Evolutionary conservation across 2,113 vertebrate species (phyloP).

Genomic region (Marmota flaviventris): DNA sequence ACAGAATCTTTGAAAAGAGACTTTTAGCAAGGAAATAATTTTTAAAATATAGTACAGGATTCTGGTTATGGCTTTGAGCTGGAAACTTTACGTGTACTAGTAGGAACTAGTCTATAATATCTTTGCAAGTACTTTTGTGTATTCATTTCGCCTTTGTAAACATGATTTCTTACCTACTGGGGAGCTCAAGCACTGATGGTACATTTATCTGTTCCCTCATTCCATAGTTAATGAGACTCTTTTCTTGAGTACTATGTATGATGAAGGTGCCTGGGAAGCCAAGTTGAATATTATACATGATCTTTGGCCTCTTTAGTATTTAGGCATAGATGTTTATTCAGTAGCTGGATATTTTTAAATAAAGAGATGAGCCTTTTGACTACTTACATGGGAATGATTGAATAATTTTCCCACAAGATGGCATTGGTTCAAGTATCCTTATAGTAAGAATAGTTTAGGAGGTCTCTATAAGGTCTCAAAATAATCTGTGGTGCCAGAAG

Average conservation of each 20-base stretch:
- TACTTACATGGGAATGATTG: background rate
- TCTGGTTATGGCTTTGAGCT: slow-evolving; percentile 13
- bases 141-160: background rate
- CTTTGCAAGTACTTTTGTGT: background rate
- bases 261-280: background rate
- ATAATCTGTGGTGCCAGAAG: background rate
- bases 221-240: background rate
- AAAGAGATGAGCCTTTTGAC: slow-evolving; percentile 12
- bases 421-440: background rate
- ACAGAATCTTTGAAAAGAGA: slow-evolving; percentile 24
- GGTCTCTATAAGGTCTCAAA: background rate
- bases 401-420: background rate
- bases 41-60: background rate
- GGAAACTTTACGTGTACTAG: background rate
- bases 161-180: background rate
- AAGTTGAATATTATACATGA: background rate
- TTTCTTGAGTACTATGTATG: background rate
- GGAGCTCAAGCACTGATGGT: background rate
- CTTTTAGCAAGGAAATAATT: background rate
- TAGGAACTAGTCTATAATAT: background rate
- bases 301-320: background rate
- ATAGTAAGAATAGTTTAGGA: background rate
- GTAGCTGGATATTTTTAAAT: background rate
- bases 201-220: background rate
- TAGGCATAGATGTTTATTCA: background rate